phyloP scores from a whole-genome alignment of 2,797 vertebrate genomes.

The Nannoperca obscura region DNA sequence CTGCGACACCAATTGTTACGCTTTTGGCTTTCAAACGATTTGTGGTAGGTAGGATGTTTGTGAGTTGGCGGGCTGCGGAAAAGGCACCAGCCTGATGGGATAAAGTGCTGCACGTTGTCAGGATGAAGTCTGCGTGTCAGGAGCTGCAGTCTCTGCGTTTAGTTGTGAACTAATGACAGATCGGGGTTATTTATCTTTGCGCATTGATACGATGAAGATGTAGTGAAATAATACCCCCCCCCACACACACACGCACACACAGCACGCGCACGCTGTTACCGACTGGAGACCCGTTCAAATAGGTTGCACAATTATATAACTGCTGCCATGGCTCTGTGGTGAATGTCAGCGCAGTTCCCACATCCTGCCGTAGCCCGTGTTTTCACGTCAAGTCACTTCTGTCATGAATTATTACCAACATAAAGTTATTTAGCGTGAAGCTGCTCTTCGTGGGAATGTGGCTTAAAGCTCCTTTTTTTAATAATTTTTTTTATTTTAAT shows the following conservation, averaged over 20 bases:
- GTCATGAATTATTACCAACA: conserved; percentile 3
- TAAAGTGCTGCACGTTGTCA: conserved; percentile 28
- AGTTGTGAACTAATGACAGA: neutral
- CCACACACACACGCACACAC: neutral
- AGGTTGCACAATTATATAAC: conserved; percentile 31
- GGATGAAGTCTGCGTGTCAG: neutral
- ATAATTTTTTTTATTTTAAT: conserved; percentile 24
- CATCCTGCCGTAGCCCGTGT: neutral
- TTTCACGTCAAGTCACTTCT: conserved; percentile 19
- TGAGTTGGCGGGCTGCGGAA: conserved; percentile 58
- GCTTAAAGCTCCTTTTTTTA: too few species aligned
- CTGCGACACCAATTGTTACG: conserved; percentile 40
- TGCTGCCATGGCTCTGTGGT: conserved; percentile 9
- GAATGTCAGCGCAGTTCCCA: neutral
- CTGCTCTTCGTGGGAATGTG: conserved; percentile 3
- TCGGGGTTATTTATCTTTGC: conserved; percentile 31
- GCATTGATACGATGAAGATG: conserved; percentile 33
- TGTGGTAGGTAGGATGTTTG: conserved; percentile 19
- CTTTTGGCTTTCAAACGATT: neutral
- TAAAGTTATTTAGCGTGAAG: conserved; percentile 15
- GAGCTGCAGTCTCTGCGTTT: neutral
- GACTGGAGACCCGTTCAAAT: conserved; percentile 19
- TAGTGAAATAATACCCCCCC: conserved; percentile 2
- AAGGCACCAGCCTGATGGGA: neutral
- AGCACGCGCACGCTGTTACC: conserved; percentile 7